Evolutionary conservation across 2,888 invertebrate species (phyloP).

Genomic region (Drosophila histrio): DNA sequence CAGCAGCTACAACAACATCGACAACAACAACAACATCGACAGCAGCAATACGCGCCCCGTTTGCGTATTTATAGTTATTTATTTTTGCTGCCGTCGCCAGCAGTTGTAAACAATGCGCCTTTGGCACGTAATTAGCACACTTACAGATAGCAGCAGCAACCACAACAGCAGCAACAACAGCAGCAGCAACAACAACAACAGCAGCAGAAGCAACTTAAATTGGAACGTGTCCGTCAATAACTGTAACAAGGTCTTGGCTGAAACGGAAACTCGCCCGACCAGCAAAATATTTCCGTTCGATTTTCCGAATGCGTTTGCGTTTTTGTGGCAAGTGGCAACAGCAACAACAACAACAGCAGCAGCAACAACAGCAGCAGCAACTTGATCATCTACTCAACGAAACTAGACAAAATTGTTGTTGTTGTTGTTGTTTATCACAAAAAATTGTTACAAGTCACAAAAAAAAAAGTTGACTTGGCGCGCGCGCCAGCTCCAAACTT

Average conservation of each 20-base stretch:
- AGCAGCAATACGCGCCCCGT: slow-evolving; percentile 43
- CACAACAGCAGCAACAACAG: slow-evolving; percentile 2
- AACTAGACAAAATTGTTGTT: slow-evolving; percentile 21
- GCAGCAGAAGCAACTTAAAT: slow-evolving; percentile 43
- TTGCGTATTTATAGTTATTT: slow-evolving; percentile 68
- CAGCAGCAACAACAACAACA: slow-evolving; percentile 8
- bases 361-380: background rate
- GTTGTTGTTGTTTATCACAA: slow-evolving; percentile 13
- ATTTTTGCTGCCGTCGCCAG: slow-evolving; percentile 62
- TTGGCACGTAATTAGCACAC: slow-evolving; percentile 77
- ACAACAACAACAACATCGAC: slow-evolving; percentile 19
- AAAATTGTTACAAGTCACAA: slow-evolving; percentile 51
- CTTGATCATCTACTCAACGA: slow-evolving; percentile 7
- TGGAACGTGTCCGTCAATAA: slow-evolving; percentile 76
- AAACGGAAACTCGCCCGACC: slow-evolving; percentile 51
- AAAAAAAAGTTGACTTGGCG: slow-evolving; percentile 69
- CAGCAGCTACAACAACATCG: slow-evolving; percentile 12
- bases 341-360: slow-evolving; percentile 1
- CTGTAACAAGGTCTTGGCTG: slow-evolving; percentile 72
- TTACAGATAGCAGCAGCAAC: slow-evolving; percentile 53
- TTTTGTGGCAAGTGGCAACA: slow-evolving; percentile 8
- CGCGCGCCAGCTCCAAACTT: slow-evolving; percentile 65
- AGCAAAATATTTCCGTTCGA: slow-evolving; percentile 55
- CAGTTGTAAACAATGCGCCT: slow-evolving; percentile 73
- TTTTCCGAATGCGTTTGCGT: slow-evolving; percentile 27